phyloP scores from a whole-genome alignment of 2,797 vertebrate species.

The Ciconia nigra region DNA sequence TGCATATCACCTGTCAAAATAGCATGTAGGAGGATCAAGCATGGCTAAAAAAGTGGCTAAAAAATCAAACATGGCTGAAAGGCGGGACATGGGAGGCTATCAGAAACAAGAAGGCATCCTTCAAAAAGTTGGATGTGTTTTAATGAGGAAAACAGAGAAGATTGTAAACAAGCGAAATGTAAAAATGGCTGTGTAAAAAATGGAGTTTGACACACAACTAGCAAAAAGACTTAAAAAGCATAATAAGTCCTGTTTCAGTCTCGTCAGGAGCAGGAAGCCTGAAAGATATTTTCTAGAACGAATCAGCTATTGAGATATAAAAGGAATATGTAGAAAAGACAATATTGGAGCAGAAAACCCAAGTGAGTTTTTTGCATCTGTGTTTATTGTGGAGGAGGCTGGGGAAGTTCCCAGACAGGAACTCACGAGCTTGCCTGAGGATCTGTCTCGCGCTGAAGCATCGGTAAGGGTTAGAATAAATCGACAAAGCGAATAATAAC shows the following conservation, averaged over 20 bases:
- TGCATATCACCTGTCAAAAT: background rate
- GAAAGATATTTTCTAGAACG: background rate
- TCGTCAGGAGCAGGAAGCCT: background rate
- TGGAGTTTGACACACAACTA: background rate
- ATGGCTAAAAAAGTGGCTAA: background rate
- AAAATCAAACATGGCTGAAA: background rate
- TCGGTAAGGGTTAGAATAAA: background rate
- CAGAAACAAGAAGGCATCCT: background rate
- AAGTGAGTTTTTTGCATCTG: background rate
- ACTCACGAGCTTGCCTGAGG: background rate
- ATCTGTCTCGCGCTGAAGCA: background rate
- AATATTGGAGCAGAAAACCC: background rate
- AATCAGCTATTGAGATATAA: background rate
- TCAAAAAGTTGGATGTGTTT: background rate
- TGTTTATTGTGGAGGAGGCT: background rate
- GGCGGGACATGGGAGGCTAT: background rate
- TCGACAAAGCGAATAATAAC: background rate
- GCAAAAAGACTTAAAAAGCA: background rate
- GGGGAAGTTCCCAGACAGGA: conserved; percentile 10
- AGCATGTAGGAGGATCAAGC: rapidly evolving
- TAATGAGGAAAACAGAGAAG: background rate
- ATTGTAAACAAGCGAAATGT: background rate
- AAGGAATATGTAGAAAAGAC: background rate
- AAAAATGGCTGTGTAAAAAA: background rate
- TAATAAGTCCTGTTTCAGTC: background rate